These are phyloP conservation scores for Chydorus sphaericus DNA, from an alignment of 2,888 invertebrate species.

Conservation along the genomic window DNA sequence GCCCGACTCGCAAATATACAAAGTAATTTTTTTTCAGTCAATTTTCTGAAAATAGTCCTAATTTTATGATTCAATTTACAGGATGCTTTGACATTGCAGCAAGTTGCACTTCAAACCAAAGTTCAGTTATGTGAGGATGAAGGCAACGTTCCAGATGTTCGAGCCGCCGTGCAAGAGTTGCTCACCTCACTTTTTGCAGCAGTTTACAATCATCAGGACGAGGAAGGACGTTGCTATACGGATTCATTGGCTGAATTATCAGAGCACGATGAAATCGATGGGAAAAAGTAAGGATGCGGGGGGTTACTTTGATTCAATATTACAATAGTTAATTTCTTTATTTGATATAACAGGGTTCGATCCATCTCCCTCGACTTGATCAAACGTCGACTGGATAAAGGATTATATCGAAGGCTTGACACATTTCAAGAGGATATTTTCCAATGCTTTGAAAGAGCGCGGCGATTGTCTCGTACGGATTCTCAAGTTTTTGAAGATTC, in stretches of 20 bases:
- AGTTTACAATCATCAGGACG: conserved; percentile 91
- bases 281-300: conserved; percentile 43
- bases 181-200: conserved; percentile 80
- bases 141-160: conserved; percentile 77
- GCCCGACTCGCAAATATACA: conserved; percentile 92
- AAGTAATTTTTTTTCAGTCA: conserved; percentile 34
- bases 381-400: conserved; percentile 78
- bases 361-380: conserved; percentile 83
- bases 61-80: conserved; percentile 22
- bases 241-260: conserved; percentile 90
- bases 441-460: conserved; percentile 71
- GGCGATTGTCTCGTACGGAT: conserved; percentile 74
- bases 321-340: conserved; percentile 16
- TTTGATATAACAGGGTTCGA: conserved; percentile 42
- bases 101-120: conserved; percentile 82
- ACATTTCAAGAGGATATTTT: conserved; percentile 95
- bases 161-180: conserved; percentile 76
- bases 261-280: conserved; percentile 64
- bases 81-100: conserved; percentile 83
- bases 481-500: conserved; percentile 94
- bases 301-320: conserved; percentile 13
- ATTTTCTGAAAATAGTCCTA: neutral
- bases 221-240: conserved; percentile 88
- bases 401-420: conserved; percentile 82
- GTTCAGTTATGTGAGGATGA: conserved; percentile 54